These are phyloP conservation scores for Manis javanica DNA, from an alignment of 2,797 vertebrate species.

Conservation along the genomic window DNA sequence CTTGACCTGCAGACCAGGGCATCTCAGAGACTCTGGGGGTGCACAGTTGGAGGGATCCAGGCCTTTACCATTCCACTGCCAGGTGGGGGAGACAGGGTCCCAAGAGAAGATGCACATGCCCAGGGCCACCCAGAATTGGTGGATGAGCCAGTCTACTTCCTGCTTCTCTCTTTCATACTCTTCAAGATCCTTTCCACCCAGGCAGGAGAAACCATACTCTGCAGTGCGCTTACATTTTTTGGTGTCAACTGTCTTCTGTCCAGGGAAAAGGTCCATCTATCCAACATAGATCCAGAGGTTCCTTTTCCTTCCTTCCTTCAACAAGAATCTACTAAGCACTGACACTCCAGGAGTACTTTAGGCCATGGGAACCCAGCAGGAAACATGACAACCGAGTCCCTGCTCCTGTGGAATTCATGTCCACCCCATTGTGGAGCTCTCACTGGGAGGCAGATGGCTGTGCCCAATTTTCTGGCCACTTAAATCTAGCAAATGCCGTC, in stretches of 20 bases:
- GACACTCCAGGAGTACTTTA: background rate
- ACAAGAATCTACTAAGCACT: background rate
- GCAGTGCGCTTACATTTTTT: fast-evolving
- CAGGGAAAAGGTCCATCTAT: background rate
- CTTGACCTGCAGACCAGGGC: background rate
- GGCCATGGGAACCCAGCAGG: background rate
- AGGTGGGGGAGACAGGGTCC: background rate
- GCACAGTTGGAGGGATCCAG: background rate
- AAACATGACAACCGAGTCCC: background rate
- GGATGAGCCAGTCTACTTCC: background rate
- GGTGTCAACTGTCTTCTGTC: background rate
- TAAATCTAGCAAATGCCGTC: background rate
- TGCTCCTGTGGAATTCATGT: background rate
- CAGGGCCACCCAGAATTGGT: background rate
- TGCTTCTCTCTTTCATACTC: background rate
- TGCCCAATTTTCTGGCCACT: background rate
- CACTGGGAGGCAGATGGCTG: background rate
- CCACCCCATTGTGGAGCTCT: background rate
- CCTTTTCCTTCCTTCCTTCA: background rate
- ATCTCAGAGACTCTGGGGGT: background rate
- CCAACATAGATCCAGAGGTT: background rate
- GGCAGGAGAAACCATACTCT: background rate
- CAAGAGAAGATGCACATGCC: background rate
- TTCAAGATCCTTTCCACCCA: background rate
- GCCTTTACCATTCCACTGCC: background rate